Evolutionary conservation across 2,113 vertebrate genomes (phyloP).

Genomic region (Pelvicachromis taeniatus): DNA sequence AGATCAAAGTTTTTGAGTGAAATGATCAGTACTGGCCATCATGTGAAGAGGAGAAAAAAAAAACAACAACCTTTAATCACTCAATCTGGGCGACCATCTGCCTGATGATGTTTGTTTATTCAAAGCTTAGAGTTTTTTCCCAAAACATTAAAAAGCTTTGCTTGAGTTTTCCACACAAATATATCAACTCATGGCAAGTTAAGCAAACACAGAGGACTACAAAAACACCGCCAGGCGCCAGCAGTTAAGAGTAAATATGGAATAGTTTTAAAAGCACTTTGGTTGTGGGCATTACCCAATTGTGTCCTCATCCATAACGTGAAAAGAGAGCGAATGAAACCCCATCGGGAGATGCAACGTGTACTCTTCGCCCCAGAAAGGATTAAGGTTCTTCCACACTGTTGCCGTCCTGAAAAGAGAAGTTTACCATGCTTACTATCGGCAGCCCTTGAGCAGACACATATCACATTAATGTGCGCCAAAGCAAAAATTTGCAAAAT

Average conservation of each 20-base stretch:
- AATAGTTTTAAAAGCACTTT: not conserved
- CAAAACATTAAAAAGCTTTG: constrained; percentile 9
- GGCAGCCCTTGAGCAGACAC: not conserved
- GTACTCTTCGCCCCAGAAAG: constrained; percentile 92
- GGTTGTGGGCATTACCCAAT: constrained; percentile 73
- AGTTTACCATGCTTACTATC: not conserved
- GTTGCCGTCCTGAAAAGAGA: constrained; percentile 79
- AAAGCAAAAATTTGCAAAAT: not conserved
- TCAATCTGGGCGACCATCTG: constrained; percentile 28
- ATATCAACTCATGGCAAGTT: constrained; percentile 2
- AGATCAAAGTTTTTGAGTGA: not conserved
- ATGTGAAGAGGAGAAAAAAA: not conserved
- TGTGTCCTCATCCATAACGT: constrained; percentile 89
- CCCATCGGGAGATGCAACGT: constrained; percentile 82
- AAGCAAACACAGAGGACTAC: constrained; percentile 15
- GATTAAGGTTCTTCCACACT: constrained; percentile 86
- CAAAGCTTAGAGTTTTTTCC: constrained; percentile 19
- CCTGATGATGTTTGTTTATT: constrained; percentile 46
- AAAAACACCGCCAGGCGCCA: not conserved
- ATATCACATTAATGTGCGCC: not conserved
- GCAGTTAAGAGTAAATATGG: not conserved
- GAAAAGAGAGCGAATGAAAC: constrained; percentile 82
- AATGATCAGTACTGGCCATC: not conserved
- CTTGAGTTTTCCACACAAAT: constrained; percentile 1
- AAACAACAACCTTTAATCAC: constrained; percentile 17